A percentile compares a stretch with the other conserved stretches of the same genome.
phyloP scores from a whole-genome alignment of 2,888 invertebrate genomes.

The Lypha dubia region DNA sequence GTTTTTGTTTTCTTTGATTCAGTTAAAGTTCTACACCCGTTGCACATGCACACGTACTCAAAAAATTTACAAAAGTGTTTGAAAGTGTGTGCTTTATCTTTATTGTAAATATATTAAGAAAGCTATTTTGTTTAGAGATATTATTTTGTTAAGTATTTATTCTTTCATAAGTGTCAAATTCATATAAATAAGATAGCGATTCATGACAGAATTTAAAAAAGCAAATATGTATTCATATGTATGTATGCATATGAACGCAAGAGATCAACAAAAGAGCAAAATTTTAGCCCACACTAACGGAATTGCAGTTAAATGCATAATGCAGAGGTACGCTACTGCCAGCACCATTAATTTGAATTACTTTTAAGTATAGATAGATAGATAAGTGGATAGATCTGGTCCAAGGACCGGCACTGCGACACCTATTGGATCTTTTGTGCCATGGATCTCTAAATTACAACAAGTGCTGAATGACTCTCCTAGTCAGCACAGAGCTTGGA shows the following conservation, averaged over 20 bases:
- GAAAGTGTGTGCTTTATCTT: constrained; percentile 6
- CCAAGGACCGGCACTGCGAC: too few species aligned
- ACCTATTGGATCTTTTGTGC: too few species aligned
- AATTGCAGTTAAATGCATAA: constrained; percentile 58
- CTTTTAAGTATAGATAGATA: too few species aligned
- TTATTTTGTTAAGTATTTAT: constrained; percentile 1
- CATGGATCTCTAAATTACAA: too few species aligned
- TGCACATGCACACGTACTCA: neutral
- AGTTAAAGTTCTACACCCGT: neutral
- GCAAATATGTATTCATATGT: too few species aligned
- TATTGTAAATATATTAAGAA: constrained; percentile 22
- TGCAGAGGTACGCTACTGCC: neutral
- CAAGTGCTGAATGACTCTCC: too few species aligned
- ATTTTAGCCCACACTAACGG: constrained; percentile 33
- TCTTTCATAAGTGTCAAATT: constrained; percentile 36
- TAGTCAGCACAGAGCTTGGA: too few species aligned
- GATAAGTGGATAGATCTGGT: too few species aligned
- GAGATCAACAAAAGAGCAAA: constrained; percentile 1
- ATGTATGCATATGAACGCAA: too few species aligned
- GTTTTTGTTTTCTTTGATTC: constrained; percentile 2
- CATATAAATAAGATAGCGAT: constrained; percentile 6
- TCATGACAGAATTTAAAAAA: neutral
- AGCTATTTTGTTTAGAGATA: neutral
- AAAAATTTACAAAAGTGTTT: neutral
- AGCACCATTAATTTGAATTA: neutral